Evolutionary conservation across 2,888 invertebrate species (phyloP), one percentile per base, ranked within the genome.

Genomic region (Drosophila anceps): DNA sequence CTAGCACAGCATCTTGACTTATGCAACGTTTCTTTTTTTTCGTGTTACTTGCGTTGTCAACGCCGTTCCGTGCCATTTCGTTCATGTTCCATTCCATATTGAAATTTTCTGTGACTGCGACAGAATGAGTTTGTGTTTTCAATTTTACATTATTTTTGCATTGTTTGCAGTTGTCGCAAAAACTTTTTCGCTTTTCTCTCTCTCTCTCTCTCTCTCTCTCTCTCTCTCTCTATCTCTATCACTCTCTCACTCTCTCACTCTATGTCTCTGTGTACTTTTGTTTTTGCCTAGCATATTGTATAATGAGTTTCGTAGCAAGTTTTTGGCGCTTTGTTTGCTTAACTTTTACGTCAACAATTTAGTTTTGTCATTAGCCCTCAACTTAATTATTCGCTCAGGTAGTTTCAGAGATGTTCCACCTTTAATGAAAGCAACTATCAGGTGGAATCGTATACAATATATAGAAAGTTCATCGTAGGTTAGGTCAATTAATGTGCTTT

Each of bases 131-230:
- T 37, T 54, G 48, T 69, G 66, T 69, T 79, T 73, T 55, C 64
- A 67, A 72, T 73, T 73, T 68, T 33, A 51, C 67, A 76, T 81
- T 81, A 74, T 77, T 79, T 71, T 41, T 55, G 77, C 72, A 75
- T 79, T 83, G 74, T 79, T 74, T 70, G 75, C 51, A 64, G 62
- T 82, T 82, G 66, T 65, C 66, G 66, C 64, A 57, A 69, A 73
- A 65, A 76, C 31, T 54, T 37, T 65, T 31, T 18, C 27, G 24
- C 58, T 24, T 57, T 15, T 13, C 29, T 4, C 10, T 27, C 35
- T 10, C 18, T 9, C n/a, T 41, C 10, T 5, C 41, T 10, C 3
- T 8, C n/a, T 9, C 18, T 29, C 9, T 15, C 37, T 20, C 41
- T 8, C 12, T 15, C 15, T 15, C 35, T 15, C n/a, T 10, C 9